phyloP scores from a whole-genome alignment of 2,797 vertebrate genomes.

The Ispidina picta region DNA sequence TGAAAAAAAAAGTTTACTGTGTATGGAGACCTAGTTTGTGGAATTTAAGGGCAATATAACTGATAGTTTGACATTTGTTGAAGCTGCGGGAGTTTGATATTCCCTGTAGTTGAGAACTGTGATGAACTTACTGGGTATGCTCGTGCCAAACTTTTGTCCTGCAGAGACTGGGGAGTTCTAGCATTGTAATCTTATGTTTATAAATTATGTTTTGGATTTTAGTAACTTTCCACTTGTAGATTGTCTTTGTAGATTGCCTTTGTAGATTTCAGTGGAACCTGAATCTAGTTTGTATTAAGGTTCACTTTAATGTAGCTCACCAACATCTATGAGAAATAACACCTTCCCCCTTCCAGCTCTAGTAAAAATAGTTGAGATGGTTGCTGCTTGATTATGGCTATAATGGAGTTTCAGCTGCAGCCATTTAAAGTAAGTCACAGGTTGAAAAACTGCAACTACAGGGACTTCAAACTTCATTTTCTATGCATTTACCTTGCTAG shows the following conservation, averaged over 20 bases:
- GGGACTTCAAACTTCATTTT: background rate
- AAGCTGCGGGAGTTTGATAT: background rate
- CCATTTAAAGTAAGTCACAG: background rate
- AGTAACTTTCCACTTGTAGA: background rate
- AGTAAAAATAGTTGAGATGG: accelerated
- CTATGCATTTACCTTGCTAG: accelerated
- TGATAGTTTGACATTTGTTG: accelerated
- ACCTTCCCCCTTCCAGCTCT: accelerated
- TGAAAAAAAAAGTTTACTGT: background rate
- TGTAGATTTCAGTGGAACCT: accelerated
- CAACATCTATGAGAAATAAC: background rate
- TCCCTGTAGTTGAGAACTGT: background rate
- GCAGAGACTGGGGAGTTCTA: background rate
- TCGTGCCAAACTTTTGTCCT: accelerated
- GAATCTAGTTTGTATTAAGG: background rate
- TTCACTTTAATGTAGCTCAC: background rate
- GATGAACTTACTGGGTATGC: accelerated
- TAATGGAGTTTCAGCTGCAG: background rate
- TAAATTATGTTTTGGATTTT: background rate
- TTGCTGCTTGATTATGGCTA: background rate
- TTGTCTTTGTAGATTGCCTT: background rate
- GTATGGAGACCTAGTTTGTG: accelerated
- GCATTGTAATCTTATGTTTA: accelerated
- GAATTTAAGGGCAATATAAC: accelerated
- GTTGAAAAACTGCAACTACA: background rate